These are phyloP conservation scores for Cepaea nemoralis DNA, from an alignment of 1,140 invertebrate species.

Conservation along the genomic window DNA sequence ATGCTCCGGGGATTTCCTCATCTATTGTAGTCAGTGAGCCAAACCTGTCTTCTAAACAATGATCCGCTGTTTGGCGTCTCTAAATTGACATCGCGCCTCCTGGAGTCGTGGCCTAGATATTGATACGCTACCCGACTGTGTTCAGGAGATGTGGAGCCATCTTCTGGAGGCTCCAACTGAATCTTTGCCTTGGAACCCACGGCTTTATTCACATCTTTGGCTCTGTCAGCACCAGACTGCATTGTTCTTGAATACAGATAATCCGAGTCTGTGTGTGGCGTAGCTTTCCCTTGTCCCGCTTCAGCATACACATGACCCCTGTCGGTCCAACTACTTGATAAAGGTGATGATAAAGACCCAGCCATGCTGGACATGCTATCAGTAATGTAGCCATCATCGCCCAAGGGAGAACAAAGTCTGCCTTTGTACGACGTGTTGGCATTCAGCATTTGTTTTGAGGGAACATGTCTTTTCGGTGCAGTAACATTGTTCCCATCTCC, in stretches of 20 bases:
- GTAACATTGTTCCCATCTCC: background rate
- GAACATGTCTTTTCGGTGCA: too few relatives aligned
- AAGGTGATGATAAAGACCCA: background rate
- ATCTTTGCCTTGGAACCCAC: background rate
- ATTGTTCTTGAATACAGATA: background rate
- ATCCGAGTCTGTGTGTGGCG: background rate
- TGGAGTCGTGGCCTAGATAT: background rate
- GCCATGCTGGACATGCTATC: conserved; percentile 15
- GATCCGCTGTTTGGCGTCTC: background rate
- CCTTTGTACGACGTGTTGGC: background rate
- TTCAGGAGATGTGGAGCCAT: background rate
- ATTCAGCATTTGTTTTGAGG: too few relatives aligned
- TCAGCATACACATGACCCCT: too few relatives aligned
- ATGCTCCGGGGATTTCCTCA: background rate
- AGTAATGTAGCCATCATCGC: conserved; percentile 22
- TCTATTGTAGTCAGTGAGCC: conserved; percentile 29
- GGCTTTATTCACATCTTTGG: background rate
- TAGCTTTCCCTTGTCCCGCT: background rate
- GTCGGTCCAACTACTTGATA: conserved; percentile 30
- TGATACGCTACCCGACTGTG: too few relatives aligned
- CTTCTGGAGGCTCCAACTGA: background rate
- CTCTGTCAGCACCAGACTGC: background rate
- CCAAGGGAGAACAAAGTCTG: too few relatives aligned
- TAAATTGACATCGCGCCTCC: background rate
- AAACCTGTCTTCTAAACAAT: conserved; percentile 24